Base-by-base conservation (phyloP, 1,140 invertebrate genomes). In the Homarus americanus region DNA sequence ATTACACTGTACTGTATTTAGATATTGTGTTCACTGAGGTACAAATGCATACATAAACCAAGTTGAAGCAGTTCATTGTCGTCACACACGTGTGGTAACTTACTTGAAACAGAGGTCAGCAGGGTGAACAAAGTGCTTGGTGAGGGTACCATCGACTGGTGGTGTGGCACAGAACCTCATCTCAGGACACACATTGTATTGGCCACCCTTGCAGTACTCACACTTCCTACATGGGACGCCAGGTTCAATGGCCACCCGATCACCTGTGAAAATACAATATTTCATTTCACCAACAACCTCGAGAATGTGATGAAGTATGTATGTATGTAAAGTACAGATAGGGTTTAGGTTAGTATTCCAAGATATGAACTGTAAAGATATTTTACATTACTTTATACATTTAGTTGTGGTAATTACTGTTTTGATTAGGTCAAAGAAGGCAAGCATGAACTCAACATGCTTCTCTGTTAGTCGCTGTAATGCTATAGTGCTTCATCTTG, bases 231-330 rank as follows among this genome's bases (percentile, higher is more conserved):
- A 99, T 0, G 98, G 96, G 66, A 98, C 96, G 9, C 98, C 98
- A 3, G 98, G 98, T 94, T 99, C 98, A 89, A 99, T 97, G 1
- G 98, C 98, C 2, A 99, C 98, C 75, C 98, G 95, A 94, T 99
- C 98, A 1, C 98, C 98, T 92, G 34, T 5, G 63, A 38, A 69
- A 58, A 58, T 58, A 49, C 44, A 7, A 15, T 49, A 58, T 24
- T 20, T 20, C 17, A 58, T n/a, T n/a, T n/a, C n/a, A n/a, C n/a
- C n/a, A 58, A 20, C 44, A 24, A 58, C 3, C 17, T 58, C 7
- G 9, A 10, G 44, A 10, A 49, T 49, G 44, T 10, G 44, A 1
- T 10, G 5, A 58, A 58, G 53, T 4, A 58, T n/a, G n/a, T n/a
- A n/a, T n/a, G n/a, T n/a, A n/a, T n/a, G n/a, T n/a, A n/a, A n/a